Evolutionary conservation across 2,113 vertebrate species (phyloP), one percentile per base, ranked within the genome.

Genomic region (Ornithorhynchus anatinus): DNA sequence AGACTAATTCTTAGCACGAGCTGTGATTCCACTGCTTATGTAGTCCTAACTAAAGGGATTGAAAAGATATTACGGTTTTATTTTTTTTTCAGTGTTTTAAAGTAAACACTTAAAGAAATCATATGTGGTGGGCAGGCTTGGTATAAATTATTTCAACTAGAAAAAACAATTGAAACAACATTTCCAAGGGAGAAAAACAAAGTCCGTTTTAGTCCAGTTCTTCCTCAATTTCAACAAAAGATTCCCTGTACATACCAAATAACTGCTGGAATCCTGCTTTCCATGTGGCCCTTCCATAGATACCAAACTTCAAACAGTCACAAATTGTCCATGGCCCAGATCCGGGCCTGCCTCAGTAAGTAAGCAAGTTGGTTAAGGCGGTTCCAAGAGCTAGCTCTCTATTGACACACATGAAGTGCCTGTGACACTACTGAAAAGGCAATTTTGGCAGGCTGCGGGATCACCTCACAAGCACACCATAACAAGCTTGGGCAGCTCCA

Each of bases 81-180:
- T 27, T 17, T 50, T 50, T 43, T 36, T 33, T 9, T 1, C 47
- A 42, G 16, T n/a, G n/a, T n/a, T 64, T 43, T 68, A 36, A 64
- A 83, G 51, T 20, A 1, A 52, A 64, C 7, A 5, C 47, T 47
- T 62, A 64, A 84, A 82, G 82, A 61, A 67, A 69, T 58, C 10
- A 75, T 42, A 60, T 57, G 60, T 64, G 67, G 57, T 59, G 59
- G 40, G 27, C 35, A 1, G 36, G 43, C 45, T 79, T 72, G 67
- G 57, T 54, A 67, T 58, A 59, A 38, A 50, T 76, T 42, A 80
- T 77, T 66, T 57, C 59, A 67, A 67, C 33, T 54, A 64, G 69
- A 45, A 74, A 59, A 75, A 69, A 77, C 23, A 39, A 79, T 75
- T 12, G 1, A 82, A 84, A 65, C 58, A 75, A 45, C 77, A 74